These are phyloP conservation scores for Galerucella calmariensis DNA, from an alignment of 2,888 invertebrate species.

Conservation along the genomic window DNA sequence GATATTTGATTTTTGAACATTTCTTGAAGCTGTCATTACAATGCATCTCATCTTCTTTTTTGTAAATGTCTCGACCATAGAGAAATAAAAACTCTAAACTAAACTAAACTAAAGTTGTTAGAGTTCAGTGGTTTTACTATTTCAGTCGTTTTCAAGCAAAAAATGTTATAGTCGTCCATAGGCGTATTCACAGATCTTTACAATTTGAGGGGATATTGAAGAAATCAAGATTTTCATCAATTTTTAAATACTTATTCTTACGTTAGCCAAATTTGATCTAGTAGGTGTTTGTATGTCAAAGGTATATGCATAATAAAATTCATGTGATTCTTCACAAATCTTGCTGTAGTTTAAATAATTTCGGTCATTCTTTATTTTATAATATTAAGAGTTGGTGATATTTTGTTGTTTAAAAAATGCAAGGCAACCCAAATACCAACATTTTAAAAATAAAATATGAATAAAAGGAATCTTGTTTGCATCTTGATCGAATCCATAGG, in stretches of 20 bases:
- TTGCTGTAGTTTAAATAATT: background rate
- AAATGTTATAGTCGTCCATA: too few species aligned
- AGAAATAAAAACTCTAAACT: too few species aligned
- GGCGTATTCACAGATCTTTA: too few species aligned
- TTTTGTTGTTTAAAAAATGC: background rate
- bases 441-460: too few species aligned
- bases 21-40: too few species aligned
- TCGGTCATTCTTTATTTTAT: background rate
- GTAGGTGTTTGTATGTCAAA: constrained; percentile 14
- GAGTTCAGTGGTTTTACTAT: too few species aligned
- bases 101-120: too few species aligned
- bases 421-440: too few species aligned
- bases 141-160: too few species aligned
- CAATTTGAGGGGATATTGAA: background rate
- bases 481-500: constrained; percentile 6
- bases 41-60: too few species aligned
- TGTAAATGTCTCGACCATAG: too few species aligned
- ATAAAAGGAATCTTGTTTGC: background rate
- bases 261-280: background rate
- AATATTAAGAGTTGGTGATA: background rate
- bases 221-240: background rate
- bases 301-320: constrained; percentile 40
- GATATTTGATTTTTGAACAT: too few species aligned
- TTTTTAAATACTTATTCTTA: background rate
- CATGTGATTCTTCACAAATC: constrained; percentile 30